Base-by-base conservation (phyloP, 2,888 invertebrate species). In the Drosophila paranaensis region DNA sequence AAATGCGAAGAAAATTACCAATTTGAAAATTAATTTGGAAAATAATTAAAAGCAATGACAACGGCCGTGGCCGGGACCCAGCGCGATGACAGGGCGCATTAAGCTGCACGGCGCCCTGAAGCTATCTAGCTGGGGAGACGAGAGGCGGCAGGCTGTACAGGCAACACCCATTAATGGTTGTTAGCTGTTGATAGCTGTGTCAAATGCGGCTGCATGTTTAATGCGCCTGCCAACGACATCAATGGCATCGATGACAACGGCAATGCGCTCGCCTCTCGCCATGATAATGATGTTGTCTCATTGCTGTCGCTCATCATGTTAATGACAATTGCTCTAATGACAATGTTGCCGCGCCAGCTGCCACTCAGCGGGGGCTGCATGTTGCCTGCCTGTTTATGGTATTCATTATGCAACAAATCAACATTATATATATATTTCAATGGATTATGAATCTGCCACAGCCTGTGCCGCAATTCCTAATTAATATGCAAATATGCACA, bases 11-110 rank as follows among this genome's bases (percentile, higher is more conserved):
- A 83, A 82, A 81, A 86, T 87, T 82, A 84, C 75, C 85, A 89
- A 89, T 89, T 89, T 89, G 82, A 75, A 89, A 89, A 89, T 88
- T 89, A 89, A 89, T 89, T 89, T 88, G 84, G 77, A 80, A 87
- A 88, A 79, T 88, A 88, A 89, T 89, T 89, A 82, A 77, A 87
- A 79, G 77, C 78, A 78, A 83, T 86, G 74, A 70, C 74, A 77
- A 70, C 71, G 57, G 71, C 40, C 30, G 45, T 39, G 53, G 9
- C 61, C 63, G 61, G 45, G 51, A 50, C 25, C 37, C 48, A 73
- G 56, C 70, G 82, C 72, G 82, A 69, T 79, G 85, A 73, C 76
- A 79, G 30, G 33, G 66, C 77, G 69, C 67, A 70, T 77, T 70
- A 77, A 55, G 40, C 55, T 58, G 72, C 74, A 63, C 61, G 55